Conservation (phyloP, 2,888 invertebrate genomes). For the Acrobasis suavella region DNA sequence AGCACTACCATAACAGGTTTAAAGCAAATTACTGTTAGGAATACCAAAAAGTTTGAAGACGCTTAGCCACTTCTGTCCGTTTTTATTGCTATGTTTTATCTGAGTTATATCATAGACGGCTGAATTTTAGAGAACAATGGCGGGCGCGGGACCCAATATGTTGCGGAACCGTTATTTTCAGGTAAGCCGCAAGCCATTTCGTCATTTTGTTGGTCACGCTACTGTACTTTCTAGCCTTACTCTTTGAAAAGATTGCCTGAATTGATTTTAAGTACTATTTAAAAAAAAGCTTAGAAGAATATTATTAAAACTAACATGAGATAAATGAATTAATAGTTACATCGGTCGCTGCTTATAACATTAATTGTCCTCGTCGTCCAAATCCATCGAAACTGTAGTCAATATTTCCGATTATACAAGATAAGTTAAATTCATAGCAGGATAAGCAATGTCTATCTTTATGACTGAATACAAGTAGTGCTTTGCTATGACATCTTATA, state of each 20-base stretch:
- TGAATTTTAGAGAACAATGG: background rate
- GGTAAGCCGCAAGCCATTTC: background rate
- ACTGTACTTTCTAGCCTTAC: background rate
- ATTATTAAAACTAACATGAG: too few relatives aligned
- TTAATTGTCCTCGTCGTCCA: too few relatives aligned
- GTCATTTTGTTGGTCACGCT: background rate
- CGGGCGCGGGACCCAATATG: background rate
- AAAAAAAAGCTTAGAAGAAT: too few relatives aligned
- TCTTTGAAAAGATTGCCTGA: background rate
- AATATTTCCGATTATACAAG: too few relatives aligned
- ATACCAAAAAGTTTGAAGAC: slow-evolving; percentile 19
- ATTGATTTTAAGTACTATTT: too few relatives aligned
- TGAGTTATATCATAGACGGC: background rate
- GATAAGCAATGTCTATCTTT: too few relatives aligned
- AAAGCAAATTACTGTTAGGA: slow-evolving; percentile 25
- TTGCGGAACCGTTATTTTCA: background rate
- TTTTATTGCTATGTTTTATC: slow-evolving; percentile 11
- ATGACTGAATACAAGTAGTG: too few relatives aligned
- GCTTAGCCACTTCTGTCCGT: slow-evolving; percentile 7
- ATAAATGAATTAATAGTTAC: too few relatives aligned
- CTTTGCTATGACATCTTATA: too few relatives aligned
- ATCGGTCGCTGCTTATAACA: too few relatives aligned
- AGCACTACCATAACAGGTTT: slow-evolving; percentile 44
- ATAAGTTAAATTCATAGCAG: too few relatives aligned
- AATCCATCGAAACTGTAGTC: too few relatives aligned